A percentile compares a stretch with the other conserved stretches of the same genome.
Conservation (phyloP, 64 coral and sea anemone species). For the Montipora capricornis region DNA sequence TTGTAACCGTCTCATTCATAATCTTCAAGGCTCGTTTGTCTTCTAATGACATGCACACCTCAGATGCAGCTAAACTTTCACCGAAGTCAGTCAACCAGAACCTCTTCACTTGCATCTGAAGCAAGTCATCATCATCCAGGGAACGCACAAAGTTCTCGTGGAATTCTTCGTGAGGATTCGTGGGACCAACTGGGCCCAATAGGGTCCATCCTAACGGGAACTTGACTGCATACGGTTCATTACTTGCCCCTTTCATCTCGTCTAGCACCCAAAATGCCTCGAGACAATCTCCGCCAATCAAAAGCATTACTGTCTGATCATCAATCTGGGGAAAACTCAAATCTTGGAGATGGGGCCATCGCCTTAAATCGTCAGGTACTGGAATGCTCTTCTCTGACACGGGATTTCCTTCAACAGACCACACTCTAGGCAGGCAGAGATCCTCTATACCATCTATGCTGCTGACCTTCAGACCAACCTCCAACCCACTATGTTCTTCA, state of each 20-base stretch:
- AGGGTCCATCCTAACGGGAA: neutral
- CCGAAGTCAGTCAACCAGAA: neutral
- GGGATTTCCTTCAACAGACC: neutral
- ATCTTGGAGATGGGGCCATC: neutral
- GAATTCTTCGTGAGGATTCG: neutral
- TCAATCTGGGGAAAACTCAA: neutral
- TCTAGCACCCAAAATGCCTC: neutral
- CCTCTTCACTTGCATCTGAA: neutral
- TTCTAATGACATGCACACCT: constrained; percentile 27
- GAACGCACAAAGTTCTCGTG: neutral
- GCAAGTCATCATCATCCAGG: neutral
- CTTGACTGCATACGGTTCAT: constrained; percentile 1
- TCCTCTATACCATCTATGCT: too few relatives aligned
- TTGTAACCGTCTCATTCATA: neutral
- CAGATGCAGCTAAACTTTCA: neutral
- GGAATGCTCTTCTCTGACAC: neutral
- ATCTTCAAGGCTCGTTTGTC: neutral
- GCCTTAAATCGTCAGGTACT: neutral
- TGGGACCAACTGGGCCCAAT: neutral
- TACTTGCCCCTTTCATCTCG: neutral
- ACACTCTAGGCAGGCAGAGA: too few relatives aligned
- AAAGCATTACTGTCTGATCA: neutral
- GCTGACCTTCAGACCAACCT: too few relatives aligned
- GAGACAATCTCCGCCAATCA: neutral
- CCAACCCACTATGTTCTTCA: too few relatives aligned